Conservation (phyloP, 2,888 invertebrate genomes). For the Andrena hattorfiana region DNA sequence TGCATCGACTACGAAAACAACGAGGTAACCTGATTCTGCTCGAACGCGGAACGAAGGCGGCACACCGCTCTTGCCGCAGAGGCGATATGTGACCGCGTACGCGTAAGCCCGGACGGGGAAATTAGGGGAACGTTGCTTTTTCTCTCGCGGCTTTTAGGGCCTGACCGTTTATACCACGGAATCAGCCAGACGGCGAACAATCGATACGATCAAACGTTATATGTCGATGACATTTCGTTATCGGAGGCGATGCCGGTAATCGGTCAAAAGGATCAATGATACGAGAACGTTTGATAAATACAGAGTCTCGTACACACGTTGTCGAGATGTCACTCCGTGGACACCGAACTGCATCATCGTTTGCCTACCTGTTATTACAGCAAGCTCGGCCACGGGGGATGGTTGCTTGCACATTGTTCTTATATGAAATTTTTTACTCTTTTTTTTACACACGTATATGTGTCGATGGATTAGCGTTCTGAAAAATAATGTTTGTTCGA, state of each 20-base stretch:
- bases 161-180: no score
- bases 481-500: constrained; percentile 5
- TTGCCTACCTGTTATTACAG: constrained; percentile 30
- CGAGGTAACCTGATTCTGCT: constrained; percentile 58
- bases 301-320: constrained; percentile 4
- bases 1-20: constrained; percentile 51
- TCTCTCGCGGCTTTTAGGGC: neutral
- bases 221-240: constrained; percentile 32
- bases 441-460: neutral
- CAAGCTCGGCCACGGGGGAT: neutral
- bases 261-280: constrained; percentile 28
- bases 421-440: neutral
- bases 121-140: constrained; percentile 33
- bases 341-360: neutral
- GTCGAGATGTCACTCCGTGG: neutral
- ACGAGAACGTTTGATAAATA: constrained; percentile 14
- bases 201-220: constrained; percentile 35
- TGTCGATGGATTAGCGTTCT: neutral
- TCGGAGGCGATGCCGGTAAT: constrained; percentile 35
- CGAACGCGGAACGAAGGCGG: constrained; percentile 34
- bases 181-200: neutral
- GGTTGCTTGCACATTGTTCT: neutral
- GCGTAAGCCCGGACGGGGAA: constrained; percentile 16
- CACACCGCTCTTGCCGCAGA: neutral
- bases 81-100: neutral